Evolutionary conservation across 2,113 vertebrate species (phyloP).

Genomic region (Poeciliopsis prolifica): DNA sequence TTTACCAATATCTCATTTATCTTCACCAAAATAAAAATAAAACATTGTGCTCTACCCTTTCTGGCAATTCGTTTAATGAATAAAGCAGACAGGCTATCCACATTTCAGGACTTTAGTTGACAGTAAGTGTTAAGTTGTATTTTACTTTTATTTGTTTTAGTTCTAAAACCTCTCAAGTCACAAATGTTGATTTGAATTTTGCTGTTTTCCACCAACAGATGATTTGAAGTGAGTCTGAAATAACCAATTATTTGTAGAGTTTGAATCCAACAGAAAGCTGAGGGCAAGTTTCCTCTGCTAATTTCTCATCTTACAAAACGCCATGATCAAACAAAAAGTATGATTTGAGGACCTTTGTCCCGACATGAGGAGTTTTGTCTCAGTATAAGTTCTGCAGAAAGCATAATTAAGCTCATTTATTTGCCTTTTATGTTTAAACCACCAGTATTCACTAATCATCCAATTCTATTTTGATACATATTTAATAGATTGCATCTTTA

Average conservation of each 20-base stretch:
- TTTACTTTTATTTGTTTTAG: neutral
- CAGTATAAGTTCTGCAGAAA: neutral
- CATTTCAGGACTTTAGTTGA: neutral
- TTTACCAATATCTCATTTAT: neutral
- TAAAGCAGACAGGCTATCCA: neutral
- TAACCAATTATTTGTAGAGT: neutral
- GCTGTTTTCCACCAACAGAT: neutral
- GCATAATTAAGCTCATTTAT: neutral
- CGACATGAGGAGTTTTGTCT: neutral
- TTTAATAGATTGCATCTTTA: neutral
- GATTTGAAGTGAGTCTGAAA: neutral
- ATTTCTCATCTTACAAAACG: neutral
- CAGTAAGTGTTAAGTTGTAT: neutral
- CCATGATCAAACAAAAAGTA: neutral
- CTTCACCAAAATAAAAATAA: neutral
- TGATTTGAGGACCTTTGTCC: neutral
- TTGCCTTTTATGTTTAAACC: neutral
- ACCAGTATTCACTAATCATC: neutral
- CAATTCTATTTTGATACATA: neutral
- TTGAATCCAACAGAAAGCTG: neutral
- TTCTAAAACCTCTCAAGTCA: neutral
- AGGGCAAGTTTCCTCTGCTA: neutral
- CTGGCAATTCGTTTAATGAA: neutral
- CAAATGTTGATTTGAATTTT: neutral
- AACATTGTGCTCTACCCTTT: neutral